Percentiles rank a stretch among this genome's conserved stretches.
Conservation (phyloP, 2,113 vertebrate genomes). For the Cichladusa arquata region DNA sequence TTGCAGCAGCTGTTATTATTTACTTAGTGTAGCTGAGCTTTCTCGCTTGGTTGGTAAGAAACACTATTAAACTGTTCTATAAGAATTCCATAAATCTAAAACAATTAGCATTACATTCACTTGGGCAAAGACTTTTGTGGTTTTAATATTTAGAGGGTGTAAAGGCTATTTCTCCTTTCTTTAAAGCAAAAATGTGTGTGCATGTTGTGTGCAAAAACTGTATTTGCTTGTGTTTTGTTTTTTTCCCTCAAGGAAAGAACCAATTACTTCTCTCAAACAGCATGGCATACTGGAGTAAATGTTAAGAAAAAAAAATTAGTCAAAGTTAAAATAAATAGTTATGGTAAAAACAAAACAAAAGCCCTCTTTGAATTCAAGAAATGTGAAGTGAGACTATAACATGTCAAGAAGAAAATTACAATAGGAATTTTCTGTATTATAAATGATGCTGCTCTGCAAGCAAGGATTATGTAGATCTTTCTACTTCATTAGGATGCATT, state of each 20-base stretch:
- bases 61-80: background rate
- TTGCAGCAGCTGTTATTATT: constrained; percentile 20
- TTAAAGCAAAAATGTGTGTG: background rate
- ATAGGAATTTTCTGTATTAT: background rate
- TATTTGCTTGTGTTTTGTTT: constrained; percentile 1
- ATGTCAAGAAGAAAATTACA: background rate
- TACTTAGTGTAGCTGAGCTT: constrained; percentile 1
- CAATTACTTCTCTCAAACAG: constrained; percentile 25
- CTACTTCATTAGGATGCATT: background rate
- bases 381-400: background rate
- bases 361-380: background rate
- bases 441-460: background rate
- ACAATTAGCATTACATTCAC: constrained; percentile 12
- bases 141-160: background rate
- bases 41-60: background rate
- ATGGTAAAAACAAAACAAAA: background rate
- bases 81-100: constrained; percentile 13
- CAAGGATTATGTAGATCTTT: background rate
- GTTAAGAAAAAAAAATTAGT: background rate
- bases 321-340: background rate
- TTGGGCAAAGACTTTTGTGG: background rate
- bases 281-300: background rate
- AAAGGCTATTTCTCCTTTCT: constrained; percentile 14
- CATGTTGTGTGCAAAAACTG: background rate
- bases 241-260: constrained; percentile 7